Evolutionary conservation across 1,140 invertebrate genomes (phyloP), one percentile per base, ranked within the genome.

Genomic region (Gerris buenoi): DNA sequence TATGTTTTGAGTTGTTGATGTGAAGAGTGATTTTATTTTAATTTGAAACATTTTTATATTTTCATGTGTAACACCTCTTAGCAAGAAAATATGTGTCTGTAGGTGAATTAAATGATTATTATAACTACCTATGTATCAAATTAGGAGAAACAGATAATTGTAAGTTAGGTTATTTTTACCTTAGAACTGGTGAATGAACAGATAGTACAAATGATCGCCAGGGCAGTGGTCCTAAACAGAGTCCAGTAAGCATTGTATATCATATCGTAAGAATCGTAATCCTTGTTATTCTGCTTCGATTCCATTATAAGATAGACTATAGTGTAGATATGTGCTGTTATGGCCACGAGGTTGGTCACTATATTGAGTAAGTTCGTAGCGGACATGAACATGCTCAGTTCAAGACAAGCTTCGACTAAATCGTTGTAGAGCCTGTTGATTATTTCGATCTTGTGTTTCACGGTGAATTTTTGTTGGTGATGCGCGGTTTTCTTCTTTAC

Each of bases 241-340:
- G 46, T 57, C 66, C 66, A 67, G 66, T 22, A 46, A 23, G 27
- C 33, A 27, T 33, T 63, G 29, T 67, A 33, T n/a, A 64, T 18
- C 15, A 67, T 25, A 5, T 46, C 61, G 1, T 3, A 15, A 2
- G 22, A 56, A 25, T 67, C 22, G 61, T 63, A 63, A 10, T 27
- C 29, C 33, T 64, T 58, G 10, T 25, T 18, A 14, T 14, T 25
- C 5, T 18, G 23, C 25, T 13, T 18, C 15, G 25, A 13, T 15
- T 67, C 66, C 22, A 64, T 67, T 10, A 67, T 26, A 22, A 63
- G 29, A 23, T 59, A 56, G 15, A 67, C 59, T 23, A 67, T 64
- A 18, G 62, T 64, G 29, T 67, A 67, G 27, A 64, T 46, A 27
- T 63, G 25, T n/a, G 63, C 33, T 2, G 66, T 67, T 27, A 67